Percentiles rank a stretch among this genome's conserved stretches.
Evolutionary conservation across 2,888 invertebrate species (phyloP).

Genomic region (Lasiommata megera): DNA sequence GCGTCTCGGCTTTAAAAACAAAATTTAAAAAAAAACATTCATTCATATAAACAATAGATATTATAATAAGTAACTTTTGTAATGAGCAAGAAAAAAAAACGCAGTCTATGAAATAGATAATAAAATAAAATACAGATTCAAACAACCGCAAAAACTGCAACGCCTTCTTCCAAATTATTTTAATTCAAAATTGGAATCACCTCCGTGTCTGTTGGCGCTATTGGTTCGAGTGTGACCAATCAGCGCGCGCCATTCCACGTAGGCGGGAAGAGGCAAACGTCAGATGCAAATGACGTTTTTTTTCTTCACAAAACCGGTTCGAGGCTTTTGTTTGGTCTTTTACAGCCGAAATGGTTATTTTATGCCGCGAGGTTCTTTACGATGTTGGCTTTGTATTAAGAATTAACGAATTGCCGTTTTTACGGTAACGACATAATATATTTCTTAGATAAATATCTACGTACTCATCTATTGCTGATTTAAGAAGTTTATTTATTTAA

Average conservation of each 20-base stretch:
- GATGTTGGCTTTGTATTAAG: constrained; percentile 25
- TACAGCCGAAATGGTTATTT: constrained; percentile 53
- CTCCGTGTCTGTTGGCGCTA: constrained; percentile 38
- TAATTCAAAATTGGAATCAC: constrained; percentile 49
- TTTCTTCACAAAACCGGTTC: constrained; percentile 58
- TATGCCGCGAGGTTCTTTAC: constrained; percentile 42
- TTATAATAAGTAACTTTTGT: too few relatives aligned
- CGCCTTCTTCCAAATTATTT: constrained; percentile 25
- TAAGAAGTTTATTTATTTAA: too few relatives aligned
- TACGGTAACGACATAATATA: constrained; percentile 9
- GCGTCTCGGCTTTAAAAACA: too few relatives aligned
- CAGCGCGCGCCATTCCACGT: constrained; percentile 43
- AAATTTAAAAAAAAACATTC: too few relatives aligned
- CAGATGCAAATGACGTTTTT: constrained; percentile 70
- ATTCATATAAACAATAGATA: too few relatives aligned
- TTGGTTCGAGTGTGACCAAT: constrained; percentile 63
- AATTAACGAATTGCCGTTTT: constrained; percentile 14
- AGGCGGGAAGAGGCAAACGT: constrained; percentile 77
- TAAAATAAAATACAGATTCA: neutral
- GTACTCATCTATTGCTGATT: too few relatives aligned
- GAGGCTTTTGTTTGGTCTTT: constrained; percentile 49
- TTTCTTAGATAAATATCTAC: neutral
- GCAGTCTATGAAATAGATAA: neutral
- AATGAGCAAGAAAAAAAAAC: too few relatives aligned
- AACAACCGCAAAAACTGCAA: neutral